Evolutionary conservation across 2,797 vertebrate species (phyloP).

Genomic region (Aphelocoma californica): DNA sequence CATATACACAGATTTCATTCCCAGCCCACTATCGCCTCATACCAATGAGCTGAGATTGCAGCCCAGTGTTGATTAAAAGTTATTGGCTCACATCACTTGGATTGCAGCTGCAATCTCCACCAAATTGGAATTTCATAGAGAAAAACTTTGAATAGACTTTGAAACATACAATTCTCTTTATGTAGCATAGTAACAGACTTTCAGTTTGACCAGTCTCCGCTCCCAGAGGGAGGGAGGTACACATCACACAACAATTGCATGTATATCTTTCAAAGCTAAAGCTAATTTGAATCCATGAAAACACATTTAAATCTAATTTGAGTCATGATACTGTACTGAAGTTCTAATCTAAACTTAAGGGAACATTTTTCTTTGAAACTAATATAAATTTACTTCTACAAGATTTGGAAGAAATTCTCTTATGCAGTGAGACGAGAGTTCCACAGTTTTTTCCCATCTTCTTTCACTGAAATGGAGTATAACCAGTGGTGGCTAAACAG

Average conservation of each 20-base stretch:
- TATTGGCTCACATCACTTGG: not conserved
- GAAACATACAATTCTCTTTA: not conserved
- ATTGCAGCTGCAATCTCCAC: not conserved
- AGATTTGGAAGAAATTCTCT: constrained; percentile 20
- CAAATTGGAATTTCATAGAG: not conserved
- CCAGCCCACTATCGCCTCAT: not conserved
- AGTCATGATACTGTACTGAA: not conserved
- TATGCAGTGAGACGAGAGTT: not conserved
- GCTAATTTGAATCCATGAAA: not conserved
- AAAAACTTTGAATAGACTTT: not conserved
- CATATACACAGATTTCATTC: not conserved
- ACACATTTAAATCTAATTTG: constrained; percentile 6
- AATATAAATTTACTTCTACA: not conserved
- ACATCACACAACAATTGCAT: accelerated
- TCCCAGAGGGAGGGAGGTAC: not conserved
- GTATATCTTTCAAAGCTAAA: not conserved
- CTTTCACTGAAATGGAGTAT: constrained; percentile 35
- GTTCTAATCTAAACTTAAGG: constrained; percentile 31
- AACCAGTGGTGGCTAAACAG: not conserved
- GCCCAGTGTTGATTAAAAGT: not conserved
- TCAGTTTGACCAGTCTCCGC: not conserved
- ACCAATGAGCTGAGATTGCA: not conserved
- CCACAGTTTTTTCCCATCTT: not conserved
- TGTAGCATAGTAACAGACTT: not conserved
- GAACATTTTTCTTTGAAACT: constrained; percentile 30